phyloP scores from a whole-genome alignment of 2,797 vertebrate species.

The Natrix natrix region DNA sequence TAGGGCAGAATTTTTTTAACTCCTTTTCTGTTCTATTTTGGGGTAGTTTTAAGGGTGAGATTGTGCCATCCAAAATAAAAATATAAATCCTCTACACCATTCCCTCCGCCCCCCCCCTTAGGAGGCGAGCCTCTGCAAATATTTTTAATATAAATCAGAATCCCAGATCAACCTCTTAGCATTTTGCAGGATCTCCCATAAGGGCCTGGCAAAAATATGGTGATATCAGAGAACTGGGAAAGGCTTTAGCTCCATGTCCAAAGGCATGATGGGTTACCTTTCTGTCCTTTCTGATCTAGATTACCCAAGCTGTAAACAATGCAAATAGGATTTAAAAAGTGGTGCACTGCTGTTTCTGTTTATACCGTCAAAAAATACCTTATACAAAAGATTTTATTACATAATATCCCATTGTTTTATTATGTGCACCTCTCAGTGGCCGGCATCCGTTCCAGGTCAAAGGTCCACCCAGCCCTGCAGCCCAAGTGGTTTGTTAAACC shows the following conservation, averaged over 20 bases:
- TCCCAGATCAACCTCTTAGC: background rate
- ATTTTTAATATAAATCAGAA: background rate
- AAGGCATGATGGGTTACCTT: background rate
- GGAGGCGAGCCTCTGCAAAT: background rate
- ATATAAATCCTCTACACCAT: background rate
- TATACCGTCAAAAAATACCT: background rate
- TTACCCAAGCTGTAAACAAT: background rate
- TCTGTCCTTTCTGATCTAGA: background rate
- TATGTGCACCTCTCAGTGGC: background rate
- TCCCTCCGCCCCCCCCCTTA: background rate
- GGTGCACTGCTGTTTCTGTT: background rate
- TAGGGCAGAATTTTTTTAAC: background rate
- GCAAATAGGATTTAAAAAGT: background rate
- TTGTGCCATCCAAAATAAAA: background rate
- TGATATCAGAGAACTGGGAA: background rate
- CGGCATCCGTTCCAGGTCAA: background rate
- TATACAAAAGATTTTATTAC: background rate
- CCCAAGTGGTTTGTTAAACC: background rate
- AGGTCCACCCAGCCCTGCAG: background rate
- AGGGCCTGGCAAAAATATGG: background rate
- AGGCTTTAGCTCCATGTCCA: background rate
- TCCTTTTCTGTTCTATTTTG: background rate
- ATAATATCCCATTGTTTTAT: background rate
- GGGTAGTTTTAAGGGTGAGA: background rate
- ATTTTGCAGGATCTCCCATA: background rate